These are phyloP conservation scores for Crocuta crocuta DNA, from an alignment of 2,113 vertebrate genomes.

Conservation along the genomic window DNA sequence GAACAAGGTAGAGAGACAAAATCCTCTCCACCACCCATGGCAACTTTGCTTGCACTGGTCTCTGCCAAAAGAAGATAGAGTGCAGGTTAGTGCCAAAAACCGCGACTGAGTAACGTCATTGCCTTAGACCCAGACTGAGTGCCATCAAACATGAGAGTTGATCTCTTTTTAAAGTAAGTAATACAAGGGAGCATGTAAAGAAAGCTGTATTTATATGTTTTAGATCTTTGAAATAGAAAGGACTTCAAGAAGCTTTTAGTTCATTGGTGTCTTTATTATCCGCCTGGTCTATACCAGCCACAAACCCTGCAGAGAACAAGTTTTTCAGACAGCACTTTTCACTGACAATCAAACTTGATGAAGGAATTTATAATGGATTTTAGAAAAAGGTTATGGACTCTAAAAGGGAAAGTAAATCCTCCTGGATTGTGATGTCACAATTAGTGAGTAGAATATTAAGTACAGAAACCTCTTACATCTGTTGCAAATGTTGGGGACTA, in stretches of 20 bases:
- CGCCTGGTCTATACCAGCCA: not conserved
- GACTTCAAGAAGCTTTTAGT: not conserved
- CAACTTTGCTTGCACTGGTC: not conserved
- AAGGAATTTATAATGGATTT: not conserved
- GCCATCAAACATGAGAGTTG: not conserved
- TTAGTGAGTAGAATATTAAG: not conserved
- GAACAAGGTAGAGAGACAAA: slow-evolving; percentile 40
- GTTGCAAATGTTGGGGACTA: not conserved
- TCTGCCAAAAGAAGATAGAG: not conserved
- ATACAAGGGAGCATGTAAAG: not conserved
- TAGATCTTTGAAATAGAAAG: not conserved
- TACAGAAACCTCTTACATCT: not conserved
- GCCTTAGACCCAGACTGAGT: not conserved
- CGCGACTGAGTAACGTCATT: not conserved
- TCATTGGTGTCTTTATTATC: not conserved
- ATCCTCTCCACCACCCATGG: not conserved
- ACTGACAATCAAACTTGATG: not conserved
- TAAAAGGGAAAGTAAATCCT: not conserved
- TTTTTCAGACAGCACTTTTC: not conserved
- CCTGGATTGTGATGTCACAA: not conserved
- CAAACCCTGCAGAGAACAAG: not conserved
- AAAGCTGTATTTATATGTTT: not conserved
- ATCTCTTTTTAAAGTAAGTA: not conserved
- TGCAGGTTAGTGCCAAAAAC: not conserved
- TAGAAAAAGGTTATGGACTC: not conserved